phyloP scores from a whole-genome alignment of 2,888 invertebrate species.

The Nephrocerus scutellatus region DNA sequence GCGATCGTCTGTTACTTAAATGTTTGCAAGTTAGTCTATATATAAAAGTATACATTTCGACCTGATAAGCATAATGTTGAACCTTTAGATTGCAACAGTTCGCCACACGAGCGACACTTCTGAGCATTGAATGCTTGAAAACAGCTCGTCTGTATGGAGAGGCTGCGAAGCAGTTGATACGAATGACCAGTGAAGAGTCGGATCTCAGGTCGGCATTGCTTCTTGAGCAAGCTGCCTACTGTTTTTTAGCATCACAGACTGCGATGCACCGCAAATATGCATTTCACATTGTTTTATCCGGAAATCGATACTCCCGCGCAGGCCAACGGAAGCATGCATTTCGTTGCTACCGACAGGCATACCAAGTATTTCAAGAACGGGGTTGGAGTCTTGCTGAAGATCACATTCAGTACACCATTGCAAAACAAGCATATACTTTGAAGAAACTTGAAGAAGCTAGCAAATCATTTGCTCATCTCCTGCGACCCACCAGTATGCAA shows the following conservation, averaged over 20 bases:
- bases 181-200: constrained; percentile 96
- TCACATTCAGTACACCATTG: constrained; percentile 92
- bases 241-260: constrained; percentile 62
- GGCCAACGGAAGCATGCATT: constrained; percentile 88
- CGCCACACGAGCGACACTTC: constrained; percentile 83
- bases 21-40: constrained; percentile 76
- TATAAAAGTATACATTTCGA: not conserved
- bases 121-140: constrained; percentile 82
- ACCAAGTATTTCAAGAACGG: constrained; percentile 63
- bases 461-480: constrained; percentile 69
- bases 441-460: constrained; percentile 64
- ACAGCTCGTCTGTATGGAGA: constrained; percentile 73
- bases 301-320: constrained; percentile 89
- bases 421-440: constrained; percentile 78
- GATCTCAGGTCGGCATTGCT: constrained; percentile 89
- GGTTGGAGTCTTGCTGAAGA: constrained; percentile 92
- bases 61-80: not conserved
- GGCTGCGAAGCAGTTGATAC: constrained; percentile 89
- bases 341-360: constrained; percentile 85
- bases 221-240: constrained; percentile 91
- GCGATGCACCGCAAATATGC: constrained; percentile 86
- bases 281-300: constrained; percentile 93
- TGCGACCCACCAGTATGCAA: constrained; percentile 64
- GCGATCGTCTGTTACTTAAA: constrained; percentile 86
- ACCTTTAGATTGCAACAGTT: constrained; percentile 72